Evolutionary conservation across 2,888 invertebrate species (phyloP).

Genomic region (Pardosa pseudoannulata): DNA sequence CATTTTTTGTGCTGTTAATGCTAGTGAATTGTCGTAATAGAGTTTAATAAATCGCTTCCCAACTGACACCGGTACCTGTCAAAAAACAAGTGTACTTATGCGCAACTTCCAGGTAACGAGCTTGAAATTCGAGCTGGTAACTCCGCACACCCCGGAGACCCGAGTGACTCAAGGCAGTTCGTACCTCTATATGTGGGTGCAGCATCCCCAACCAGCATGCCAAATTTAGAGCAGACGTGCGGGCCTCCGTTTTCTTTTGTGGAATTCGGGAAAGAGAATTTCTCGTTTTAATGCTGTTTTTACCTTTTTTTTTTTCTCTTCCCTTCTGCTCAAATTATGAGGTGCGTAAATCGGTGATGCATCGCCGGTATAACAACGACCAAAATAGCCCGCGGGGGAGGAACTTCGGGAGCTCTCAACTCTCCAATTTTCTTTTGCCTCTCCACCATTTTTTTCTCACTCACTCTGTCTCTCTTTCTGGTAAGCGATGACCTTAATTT

Average conservation of each 20-base stretch:
- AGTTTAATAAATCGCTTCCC: too few relatives aligned
- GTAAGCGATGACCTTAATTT: constrained; percentile 7
- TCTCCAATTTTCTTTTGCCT: neutral
- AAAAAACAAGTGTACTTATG: neutral
- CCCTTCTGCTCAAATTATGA: neutral
- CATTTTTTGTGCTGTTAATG: too few relatives aligned
- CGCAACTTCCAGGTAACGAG: neutral
- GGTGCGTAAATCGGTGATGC: constrained; percentile 32
- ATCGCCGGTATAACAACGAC: constrained; percentile 23
- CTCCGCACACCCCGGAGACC: neutral
- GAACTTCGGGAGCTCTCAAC: neutral
- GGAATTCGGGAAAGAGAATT: constrained; percentile 40
- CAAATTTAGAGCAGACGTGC: constrained; percentile 53
- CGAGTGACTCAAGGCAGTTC: constrained; percentile 27
- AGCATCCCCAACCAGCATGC: neutral
- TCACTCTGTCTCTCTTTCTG: neutral
- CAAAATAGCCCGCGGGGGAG: constrained; percentile 34
- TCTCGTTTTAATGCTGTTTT: constrained; percentile 2
- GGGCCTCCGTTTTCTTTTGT: neutral
- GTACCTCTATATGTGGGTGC: constrained; percentile 40
- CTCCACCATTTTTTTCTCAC: neutral
- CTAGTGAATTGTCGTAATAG: too few relatives aligned
- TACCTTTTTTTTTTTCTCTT: constrained; percentile 5
- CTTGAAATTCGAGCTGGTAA: constrained; percentile 36
- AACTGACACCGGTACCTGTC: too few relatives aligned